phyloP scores from a whole-genome alignment of 1,140 invertebrate genomes.

The Tenebrio molitor region DNA sequence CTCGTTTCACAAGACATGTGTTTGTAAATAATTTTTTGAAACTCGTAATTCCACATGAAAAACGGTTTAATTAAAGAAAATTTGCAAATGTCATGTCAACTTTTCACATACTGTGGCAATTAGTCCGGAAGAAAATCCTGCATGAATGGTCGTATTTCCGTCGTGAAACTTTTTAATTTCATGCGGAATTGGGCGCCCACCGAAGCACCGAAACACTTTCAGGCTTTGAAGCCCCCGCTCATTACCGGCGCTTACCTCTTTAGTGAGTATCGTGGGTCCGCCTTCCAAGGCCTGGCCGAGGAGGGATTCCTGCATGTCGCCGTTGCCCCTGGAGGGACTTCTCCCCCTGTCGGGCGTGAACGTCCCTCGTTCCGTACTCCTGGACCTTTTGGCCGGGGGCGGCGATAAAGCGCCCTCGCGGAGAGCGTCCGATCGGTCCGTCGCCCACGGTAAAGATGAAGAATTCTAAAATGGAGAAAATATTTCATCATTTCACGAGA shows the following conservation, averaged over 20 bases:
- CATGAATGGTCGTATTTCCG: too few species aligned
- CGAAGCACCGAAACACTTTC: too few species aligned
- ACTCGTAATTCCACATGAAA: too few species aligned
- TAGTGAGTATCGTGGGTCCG: slow-evolving; percentile 71
- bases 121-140: too few species aligned
- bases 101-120: too few species aligned
- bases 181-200: too few species aligned
- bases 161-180: too few species aligned
- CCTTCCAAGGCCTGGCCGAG: slow-evolving; percentile 82
- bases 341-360: slow-evolving; percentile 62
- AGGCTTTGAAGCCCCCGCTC: too few species aligned
- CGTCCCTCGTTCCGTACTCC: slow-evolving; percentile 65
- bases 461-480: slow-evolving; percentile 57
- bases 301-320: slow-evolving; percentile 75
- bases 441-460: slow-evolving; percentile 69
- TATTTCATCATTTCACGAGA: background rate
- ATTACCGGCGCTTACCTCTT: slow-evolving; percentile 57
- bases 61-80: too few species aligned
- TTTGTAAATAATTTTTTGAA: too few species aligned
- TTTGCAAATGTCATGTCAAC: too few species aligned
- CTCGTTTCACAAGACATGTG: too few species aligned
- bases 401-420: slow-evolving; percentile 68
- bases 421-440: slow-evolving; percentile 65
- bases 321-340: slow-evolving; percentile 68
- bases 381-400: slow-evolving; percentile 71